Evolutionary conservation across 2,797 vertebrate species (phyloP).

Genomic region (Takifugu ocellatus): DNA sequence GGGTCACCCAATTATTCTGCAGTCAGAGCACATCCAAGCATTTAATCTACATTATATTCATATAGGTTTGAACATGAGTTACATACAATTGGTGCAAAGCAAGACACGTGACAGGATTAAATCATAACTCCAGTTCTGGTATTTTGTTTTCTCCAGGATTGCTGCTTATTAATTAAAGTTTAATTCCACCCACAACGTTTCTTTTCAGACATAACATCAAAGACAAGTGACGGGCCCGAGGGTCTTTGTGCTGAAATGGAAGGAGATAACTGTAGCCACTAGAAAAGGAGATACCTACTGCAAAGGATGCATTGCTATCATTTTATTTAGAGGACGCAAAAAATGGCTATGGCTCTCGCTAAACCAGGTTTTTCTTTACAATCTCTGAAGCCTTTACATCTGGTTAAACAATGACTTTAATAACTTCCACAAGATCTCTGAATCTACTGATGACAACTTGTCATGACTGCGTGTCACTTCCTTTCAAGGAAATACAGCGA

Average conservation of each 20-base stretch:
- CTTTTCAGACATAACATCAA: not conserved
- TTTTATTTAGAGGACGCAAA: slow-evolving; percentile 24
- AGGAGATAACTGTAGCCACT: slow-evolving; percentile 9
- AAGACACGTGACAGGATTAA: slow-evolving; percentile 19
- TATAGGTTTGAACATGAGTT: slow-evolving; percentile 27
- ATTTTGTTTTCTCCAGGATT: not conserved
- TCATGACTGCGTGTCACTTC: not conserved
- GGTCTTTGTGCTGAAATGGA: slow-evolving; percentile 12
- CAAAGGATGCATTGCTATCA: slow-evolving; percentile 2
- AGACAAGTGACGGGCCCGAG: slow-evolving; percentile 4
- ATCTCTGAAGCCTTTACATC: slow-evolving; percentile 27
- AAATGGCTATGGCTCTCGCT: slow-evolving; percentile 38
- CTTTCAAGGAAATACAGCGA: slow-evolving; percentile 6
- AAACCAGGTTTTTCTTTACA: slow-evolving; percentile 29
- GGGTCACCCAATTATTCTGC: slow-evolving; percentile 28
- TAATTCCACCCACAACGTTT: not conserved
- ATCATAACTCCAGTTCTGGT: slow-evolving; percentile 42
- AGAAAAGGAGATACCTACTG: slow-evolving; percentile 11
- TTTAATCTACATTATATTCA: slow-evolving; percentile 25
- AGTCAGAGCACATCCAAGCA: slow-evolving; percentile 44
- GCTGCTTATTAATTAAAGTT: not conserved
- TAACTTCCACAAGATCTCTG: slow-evolving; percentile 3
- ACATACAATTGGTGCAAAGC: slow-evolving; percentile 19
- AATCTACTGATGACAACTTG: not conserved
- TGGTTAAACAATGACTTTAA: slow-evolving; percentile 7